These are phyloP conservation scores for Acrobasis suavella DNA, from an alignment of 2,888 invertebrate genomes.

Conservation along the genomic window DNA sequence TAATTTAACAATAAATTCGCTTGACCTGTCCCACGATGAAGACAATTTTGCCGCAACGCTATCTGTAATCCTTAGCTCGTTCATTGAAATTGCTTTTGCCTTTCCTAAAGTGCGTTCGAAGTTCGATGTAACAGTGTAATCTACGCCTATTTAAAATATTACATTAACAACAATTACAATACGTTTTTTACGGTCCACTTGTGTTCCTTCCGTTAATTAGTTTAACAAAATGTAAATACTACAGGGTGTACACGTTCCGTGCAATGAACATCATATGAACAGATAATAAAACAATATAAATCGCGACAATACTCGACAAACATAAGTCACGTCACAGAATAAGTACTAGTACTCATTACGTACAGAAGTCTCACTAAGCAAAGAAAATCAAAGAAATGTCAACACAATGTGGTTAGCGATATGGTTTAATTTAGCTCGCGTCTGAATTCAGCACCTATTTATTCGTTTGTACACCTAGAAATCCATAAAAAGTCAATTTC, in stretches of 20 bases:
- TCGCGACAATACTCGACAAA: not conserved
- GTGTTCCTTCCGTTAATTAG: not conserved
- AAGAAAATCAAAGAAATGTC: no score
- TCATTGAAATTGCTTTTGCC: not conserved
- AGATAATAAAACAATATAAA: slow-evolving; percentile 2
- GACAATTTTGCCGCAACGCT: not conserved
- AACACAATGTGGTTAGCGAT: no score
- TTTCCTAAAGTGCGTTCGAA: slow-evolving; percentile 2
- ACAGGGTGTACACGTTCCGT: slow-evolving; percentile 13
- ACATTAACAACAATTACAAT: not conserved
- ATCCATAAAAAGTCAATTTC: no score
- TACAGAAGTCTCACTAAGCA: no score
- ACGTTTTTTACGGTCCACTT: not conserved
- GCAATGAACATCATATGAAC: slow-evolving; percentile 14
- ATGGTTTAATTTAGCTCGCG: no score
- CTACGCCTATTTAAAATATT: slow-evolving; percentile 2
- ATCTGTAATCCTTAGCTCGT: not conserved
- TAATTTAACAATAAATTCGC: not conserved
- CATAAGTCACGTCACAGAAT: no score
- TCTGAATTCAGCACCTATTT: no score
- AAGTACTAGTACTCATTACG: no score
- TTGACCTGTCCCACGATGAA: not conserved
- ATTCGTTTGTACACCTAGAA: no score
- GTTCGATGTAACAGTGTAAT: slow-evolving; percentile 24
- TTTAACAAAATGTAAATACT: not conserved